phyloP scores from a whole-genome alignment of 2,888 invertebrate species.

The Xestia sexstrigata region DNA sequence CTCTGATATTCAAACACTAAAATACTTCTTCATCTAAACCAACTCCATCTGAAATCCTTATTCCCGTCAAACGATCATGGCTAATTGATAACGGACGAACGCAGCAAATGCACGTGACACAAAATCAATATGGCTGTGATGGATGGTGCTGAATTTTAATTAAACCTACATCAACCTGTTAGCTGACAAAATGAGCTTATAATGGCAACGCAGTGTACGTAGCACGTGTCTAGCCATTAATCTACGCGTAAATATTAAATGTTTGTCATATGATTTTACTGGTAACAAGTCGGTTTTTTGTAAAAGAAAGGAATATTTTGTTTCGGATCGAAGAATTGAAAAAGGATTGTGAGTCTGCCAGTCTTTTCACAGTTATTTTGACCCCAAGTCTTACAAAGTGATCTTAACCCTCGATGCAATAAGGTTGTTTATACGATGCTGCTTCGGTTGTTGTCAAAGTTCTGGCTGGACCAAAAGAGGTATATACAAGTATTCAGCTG shows the following conservation, averaged over 20 bases:
- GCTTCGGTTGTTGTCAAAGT: background rate
- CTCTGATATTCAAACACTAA: background rate
- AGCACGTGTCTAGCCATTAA: conserved; percentile 57
- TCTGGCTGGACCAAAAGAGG: too few relatives aligned
- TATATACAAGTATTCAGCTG: too few relatives aligned
- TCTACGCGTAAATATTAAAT: conserved; percentile 55
- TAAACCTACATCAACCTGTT: conserved; percentile 87
- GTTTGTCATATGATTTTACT: conserved; percentile 26
- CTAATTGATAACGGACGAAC: conserved; percentile 85
- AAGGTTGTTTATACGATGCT: background rate
- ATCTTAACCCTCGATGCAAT: background rate
- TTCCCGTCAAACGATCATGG: conserved; percentile 69
- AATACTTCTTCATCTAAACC: conserved; percentile 18
- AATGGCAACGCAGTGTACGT: conserved; percentile 74
- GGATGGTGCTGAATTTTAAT: conserved; percentile 88
- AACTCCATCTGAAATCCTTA: conserved; percentile 56
- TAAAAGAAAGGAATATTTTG: background rate
- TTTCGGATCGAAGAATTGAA: background rate
- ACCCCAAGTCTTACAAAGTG: background rate
- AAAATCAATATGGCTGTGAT: conserved; percentile 88
- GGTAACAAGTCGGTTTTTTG: background rate
- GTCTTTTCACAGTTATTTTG: too few relatives aligned
- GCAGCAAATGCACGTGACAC: conserved; percentile 83
- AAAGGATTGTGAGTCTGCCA: too few relatives aligned
- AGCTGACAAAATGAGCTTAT: conserved; percentile 87